Evolutionary conservation across 2,888 invertebrate genomes (phyloP).

Genomic region (Anticlea derivata): DNA sequence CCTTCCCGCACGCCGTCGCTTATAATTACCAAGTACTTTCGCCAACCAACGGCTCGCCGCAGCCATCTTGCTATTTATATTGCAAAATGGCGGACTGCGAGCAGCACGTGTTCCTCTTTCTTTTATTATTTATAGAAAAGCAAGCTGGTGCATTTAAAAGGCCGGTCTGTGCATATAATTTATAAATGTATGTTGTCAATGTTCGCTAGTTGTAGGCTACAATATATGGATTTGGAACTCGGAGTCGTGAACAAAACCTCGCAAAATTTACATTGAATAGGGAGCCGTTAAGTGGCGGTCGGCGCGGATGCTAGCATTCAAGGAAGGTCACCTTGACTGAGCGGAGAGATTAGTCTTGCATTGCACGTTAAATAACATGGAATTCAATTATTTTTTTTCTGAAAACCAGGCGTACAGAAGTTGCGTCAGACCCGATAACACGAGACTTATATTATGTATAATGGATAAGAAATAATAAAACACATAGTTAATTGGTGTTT

Average conservation of each 20-base stretch:
- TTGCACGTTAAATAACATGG: slow-evolving; percentile 41
- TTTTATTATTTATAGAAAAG: slow-evolving; percentile 63
- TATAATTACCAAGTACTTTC: slow-evolving; percentile 82
- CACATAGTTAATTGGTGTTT: too few species aligned
- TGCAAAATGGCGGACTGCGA: slow-evolving; percentile 77
- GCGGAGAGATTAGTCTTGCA: slow-evolving; percentile 51
- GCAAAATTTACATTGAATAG: slow-evolving; percentile 77
- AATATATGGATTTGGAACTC: slow-evolving; percentile 47
- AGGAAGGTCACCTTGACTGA: slow-evolving; percentile 79
- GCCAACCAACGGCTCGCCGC: slow-evolving; percentile 67
- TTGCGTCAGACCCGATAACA: too few species aligned
- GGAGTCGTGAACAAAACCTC: slow-evolving; percentile 57
- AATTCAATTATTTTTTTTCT: slow-evolving; percentile 39
- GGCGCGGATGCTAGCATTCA: slow-evolving; percentile 62
- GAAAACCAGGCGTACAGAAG: slow-evolving; percentile 2
- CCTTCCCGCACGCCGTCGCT: slow-evolving; percentile 66
- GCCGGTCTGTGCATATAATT: slow-evolving; percentile 34
- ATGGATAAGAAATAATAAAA: too few species aligned
- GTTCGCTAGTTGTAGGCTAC: slow-evolving; percentile 24
- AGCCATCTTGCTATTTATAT: slow-evolving; percentile 82
- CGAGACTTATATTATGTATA: too few species aligned
- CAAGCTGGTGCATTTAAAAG: slow-evolving; percentile 47
- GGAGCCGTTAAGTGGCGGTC: slow-evolving; percentile 60
- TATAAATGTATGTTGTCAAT: slow-evolving; percentile 11
- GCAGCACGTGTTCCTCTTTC: slow-evolving; percentile 73